phyloP scores from a whole-genome alignment of 2,888 invertebrate genomes.

The Troides helena region DNA sequence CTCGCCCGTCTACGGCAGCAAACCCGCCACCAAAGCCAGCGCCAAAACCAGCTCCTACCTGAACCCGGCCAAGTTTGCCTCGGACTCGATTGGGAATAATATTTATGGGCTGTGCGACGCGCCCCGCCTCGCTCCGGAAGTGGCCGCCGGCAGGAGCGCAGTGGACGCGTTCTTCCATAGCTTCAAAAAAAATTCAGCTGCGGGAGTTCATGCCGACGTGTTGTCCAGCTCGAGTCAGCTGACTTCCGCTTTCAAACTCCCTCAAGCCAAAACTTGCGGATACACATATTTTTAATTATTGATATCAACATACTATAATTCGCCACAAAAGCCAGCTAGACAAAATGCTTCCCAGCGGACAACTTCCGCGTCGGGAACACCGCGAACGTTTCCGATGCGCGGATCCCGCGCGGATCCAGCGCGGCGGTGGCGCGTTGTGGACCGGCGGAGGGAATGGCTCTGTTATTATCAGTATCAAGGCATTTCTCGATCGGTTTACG shows the following conservation, averaged over 20 bases:
- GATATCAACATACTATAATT: too few species aligned
- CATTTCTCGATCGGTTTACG: too few species aligned
- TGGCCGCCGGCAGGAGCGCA: constrained; percentile 8
- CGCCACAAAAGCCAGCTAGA: too few species aligned
- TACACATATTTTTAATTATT: constrained; percentile 17
- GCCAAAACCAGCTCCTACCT: background rate
- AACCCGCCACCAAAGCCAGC: background rate
- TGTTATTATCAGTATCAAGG: too few species aligned
- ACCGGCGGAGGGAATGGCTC: too few species aligned
- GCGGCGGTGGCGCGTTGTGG: too few species aligned
- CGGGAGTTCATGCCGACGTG: background rate
- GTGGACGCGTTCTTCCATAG: constrained; percentile 37
- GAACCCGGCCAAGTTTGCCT: background rate
- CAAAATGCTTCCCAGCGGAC: too few species aligned
- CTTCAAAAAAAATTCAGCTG: constrained; percentile 19
- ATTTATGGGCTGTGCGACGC: too few species aligned
- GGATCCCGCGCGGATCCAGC: too few species aligned
- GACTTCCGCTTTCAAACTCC: constrained; percentile 20
- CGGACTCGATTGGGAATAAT: background rate
- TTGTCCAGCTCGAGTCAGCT: background rate
- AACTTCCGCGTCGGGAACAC: too few species aligned
- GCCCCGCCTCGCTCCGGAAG: background rate
- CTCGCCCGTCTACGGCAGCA: background rate
- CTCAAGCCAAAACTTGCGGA: constrained; percentile 19
- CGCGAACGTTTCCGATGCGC: too few species aligned